Percentiles rank a stretch among this genome's conserved stretches.
phyloP scores from a whole-genome alignment of 64 coral and sea anemone species.

The Dendronephthya gigantea region DNA sequence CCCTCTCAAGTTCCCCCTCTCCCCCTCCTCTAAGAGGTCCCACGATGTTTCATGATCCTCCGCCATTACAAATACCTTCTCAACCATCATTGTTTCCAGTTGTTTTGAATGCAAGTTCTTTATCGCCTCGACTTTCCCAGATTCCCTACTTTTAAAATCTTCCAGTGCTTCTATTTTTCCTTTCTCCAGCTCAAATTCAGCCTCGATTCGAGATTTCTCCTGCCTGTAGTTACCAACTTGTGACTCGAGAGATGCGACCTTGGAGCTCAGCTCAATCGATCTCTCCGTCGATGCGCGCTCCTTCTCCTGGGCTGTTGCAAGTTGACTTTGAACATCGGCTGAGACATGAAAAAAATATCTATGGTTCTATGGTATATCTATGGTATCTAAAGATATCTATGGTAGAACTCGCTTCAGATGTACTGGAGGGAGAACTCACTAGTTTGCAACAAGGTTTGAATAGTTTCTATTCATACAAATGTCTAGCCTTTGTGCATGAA shows the following conservation, averaged over 20 bases:
- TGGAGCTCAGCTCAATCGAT: conserved; percentile 42
- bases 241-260: conserved; percentile 70
- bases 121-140: conserved; percentile 55
- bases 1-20: too few species aligned
- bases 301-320: conserved; percentile 71
- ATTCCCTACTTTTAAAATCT: conserved; percentile 65
- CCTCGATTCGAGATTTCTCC: conserved; percentile 71
- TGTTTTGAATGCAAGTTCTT: conserved; percentile 57
- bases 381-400: too few species aligned
- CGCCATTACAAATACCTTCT: conserved; percentile 47
- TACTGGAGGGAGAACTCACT: too few species aligned
- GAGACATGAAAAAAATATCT: neutral
- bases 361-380: too few species aligned
- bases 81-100: conserved; percentile 59
- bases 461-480: too few species aligned
- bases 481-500: too few species aligned
- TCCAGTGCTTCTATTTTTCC: conserved; percentile 52
- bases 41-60: neutral
- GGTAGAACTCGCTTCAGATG: too few species aligned
- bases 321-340: conserved; percentile 53
- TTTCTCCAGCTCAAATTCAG: conserved; percentile 69
- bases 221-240: conserved; percentile 66
- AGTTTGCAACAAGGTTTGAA: too few species aligned
- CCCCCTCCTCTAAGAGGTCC: neutral
- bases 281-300: conserved; percentile 65